These are phyloP conservation scores for Dipodomys stephensi DNA, from an alignment of 2,113 vertebrate genomes.

Conservation along the genomic window DNA sequence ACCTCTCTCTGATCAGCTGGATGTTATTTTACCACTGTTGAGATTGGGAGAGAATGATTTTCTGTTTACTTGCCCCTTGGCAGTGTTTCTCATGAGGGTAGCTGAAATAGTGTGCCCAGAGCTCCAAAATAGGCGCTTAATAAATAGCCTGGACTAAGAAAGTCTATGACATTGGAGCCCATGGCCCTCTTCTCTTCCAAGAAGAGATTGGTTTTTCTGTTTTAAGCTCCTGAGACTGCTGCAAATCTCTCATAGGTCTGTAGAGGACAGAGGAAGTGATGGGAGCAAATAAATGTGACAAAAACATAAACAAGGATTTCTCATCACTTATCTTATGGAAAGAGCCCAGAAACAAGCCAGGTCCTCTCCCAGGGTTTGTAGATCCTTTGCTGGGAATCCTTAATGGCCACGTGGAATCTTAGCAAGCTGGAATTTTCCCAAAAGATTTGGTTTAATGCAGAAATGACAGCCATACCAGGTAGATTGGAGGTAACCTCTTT, in stretches of 20 bases:
- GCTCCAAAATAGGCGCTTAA: background rate
- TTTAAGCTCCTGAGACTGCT: background rate
- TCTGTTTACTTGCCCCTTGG: background rate
- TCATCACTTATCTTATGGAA: background rate
- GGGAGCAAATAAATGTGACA: background rate
- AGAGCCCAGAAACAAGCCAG: background rate
- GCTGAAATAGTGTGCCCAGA: background rate
- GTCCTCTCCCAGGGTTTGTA: background rate
- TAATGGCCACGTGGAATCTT: background rate
- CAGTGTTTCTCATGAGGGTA: background rate
- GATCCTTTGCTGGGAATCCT: background rate
- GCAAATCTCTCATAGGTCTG: background rate
- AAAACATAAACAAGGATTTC: background rate
- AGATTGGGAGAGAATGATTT: background rate
- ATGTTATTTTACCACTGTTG: background rate
- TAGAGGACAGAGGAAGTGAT: background rate
- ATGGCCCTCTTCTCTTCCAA: background rate
- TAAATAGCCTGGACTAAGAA: background rate
- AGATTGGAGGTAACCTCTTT: background rate
- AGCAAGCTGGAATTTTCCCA: background rate
- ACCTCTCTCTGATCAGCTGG: background rate
- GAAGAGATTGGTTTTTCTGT: background rate
- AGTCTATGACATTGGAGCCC: background rate
- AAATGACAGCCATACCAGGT: background rate
- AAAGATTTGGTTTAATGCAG: conserved; percentile 18